Evolutionary conservation across 2,113 vertebrate species (phyloP), one percentile per base, ranked within the genome.

Genomic region (Manacus vitellinus): DNA sequence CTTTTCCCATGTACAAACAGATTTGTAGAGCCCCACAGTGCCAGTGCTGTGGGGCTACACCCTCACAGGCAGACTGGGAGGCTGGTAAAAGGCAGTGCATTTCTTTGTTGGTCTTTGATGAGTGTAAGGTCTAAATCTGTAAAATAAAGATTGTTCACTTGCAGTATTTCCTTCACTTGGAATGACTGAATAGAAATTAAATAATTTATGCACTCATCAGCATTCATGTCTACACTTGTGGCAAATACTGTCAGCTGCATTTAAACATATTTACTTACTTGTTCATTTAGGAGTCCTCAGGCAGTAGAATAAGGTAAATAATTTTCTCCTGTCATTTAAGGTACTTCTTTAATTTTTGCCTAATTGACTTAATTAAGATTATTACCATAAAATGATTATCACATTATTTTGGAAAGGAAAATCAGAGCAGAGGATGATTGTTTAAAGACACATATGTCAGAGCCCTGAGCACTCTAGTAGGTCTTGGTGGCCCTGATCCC

Each of bases 291-390:
- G 35, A 83, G 61, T 77, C 72, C 94, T 97, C 55, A 61, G 85
- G 91, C 92, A 82, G 70, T 71, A 79, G 47, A 96, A 95, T 67
- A 95, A 86, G 70, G 77, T 86, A 96, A 96, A 97, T 97, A 93
- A 67, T 94, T 86, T 85, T 94, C 67, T 90, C 71, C 73, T 97
- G 87, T 67, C 81, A 89, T 68, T 96, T 94, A 96, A 91, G 83
- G 72, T 93, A 95, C 92, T 97, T 41, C 51, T 75, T 84, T 97
- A 97, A 98, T 97, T 97, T 90, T 92, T 97, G 41, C 33, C 75
- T 97, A 98, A 98, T 94, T 97, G 86, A 88, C 54, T 82, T 77
- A 54, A 88, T 88, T 87, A 92, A 86, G 85, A 83, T 85, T 86
- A 82, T 95, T 96, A 70, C 49, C 58, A 76, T 95, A 77, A 96